Base-by-base conservation (phyloP, 2,888 invertebrate genomes). In the Caenorhabditis sp. region DNA sequence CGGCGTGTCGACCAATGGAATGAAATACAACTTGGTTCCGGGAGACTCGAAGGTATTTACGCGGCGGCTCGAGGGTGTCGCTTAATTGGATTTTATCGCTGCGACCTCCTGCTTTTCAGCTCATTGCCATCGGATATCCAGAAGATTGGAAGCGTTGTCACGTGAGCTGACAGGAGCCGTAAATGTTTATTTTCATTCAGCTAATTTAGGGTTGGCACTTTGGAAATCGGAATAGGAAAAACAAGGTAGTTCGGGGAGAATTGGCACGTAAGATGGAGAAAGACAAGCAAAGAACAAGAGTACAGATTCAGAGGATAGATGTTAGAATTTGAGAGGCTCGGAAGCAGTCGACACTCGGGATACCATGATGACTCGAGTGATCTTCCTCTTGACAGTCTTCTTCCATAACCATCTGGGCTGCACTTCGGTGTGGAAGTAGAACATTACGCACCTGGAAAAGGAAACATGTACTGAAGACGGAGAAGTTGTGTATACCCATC, bases 391-490 rank as follows among this genome's bases (percentile, higher is more conserved):
- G 20, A 74, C 55, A 11, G 74, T 60, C 40, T 50, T 74, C 51
- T 58, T 58, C 74, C 74, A 74, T 18, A 74, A 24, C 74, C 74
- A 74, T 37, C 20, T 65, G 0, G 74, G 74, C 37, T 74, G 74
- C 9, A 60, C 26, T n/a, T 74, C 74, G 15, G 60, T 74, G 51
- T 74, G 74, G 15, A 74, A 74, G 24, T 74, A 74, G 51, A 74
- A 60, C 74, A 74, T 74, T 4, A 67, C 74, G 37, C 56, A 67
- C 20, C 72, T 72, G 56, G 26, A 72, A 62, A 24, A 13, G 0
- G 0, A 1, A n/a, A n/a, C n/a, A 20, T 35, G 24, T 20, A 9
- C 22, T n/a, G 15, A 28, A n/a, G 26, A 11, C 20, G 24, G 20
- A 24, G 4, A 9, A 32, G 32, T 32, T 40, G 1, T 22, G 50